These are phyloP conservation scores for Brachyistius frenatus DNA, from an alignment of 2,113 vertebrate genomes.

Conservation along the genomic window DNA sequence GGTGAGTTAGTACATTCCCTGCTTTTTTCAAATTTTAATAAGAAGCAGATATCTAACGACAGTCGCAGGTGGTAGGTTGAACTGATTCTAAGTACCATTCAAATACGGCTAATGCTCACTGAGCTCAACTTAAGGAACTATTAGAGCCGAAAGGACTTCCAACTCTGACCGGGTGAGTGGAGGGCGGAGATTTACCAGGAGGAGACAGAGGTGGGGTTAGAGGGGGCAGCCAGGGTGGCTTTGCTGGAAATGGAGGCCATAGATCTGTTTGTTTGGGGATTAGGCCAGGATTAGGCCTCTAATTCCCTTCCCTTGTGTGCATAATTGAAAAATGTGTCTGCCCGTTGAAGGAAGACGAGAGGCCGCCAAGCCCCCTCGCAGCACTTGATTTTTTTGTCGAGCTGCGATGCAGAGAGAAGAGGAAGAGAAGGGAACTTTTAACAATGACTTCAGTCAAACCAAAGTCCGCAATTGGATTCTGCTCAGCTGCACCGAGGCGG, in stretches of 20 bases:
- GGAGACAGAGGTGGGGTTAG: constrained; percentile 32
- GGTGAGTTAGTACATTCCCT: constrained; percentile 10
- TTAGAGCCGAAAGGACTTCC: constrained; percentile 48
- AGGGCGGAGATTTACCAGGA: constrained; percentile 49
- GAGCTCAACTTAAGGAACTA: constrained; percentile 62
- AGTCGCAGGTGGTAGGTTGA: constrained; percentile 28
- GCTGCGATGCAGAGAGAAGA: constrained; percentile 22
- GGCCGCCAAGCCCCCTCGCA: constrained; percentile 23
- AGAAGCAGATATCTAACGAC: constrained; percentile 2
- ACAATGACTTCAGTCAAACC: constrained; percentile 35
- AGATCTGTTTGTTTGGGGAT: constrained; percentile 83
- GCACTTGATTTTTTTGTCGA: constrained; percentile 33
- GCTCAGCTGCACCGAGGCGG: not conserved
- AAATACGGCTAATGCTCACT: constrained; percentile 39
- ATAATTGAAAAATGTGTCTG: constrained; percentile 82
- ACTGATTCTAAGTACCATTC: constrained; percentile 43
- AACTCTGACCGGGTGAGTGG: constrained; percentile 49
- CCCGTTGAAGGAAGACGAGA: constrained; percentile 58
- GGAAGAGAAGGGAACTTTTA: constrained; percentile 39
- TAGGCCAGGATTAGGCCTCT: constrained; percentile 75
- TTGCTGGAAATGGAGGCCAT: constrained; percentile 69
- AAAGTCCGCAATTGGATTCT: constrained; percentile 50
- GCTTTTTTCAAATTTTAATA: constrained; percentile 35
- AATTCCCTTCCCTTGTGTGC: constrained; percentile 77
- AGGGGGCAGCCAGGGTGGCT: constrained; percentile 42